Base-by-base conservation (phyloP, 2,797 vertebrate genomes). In the Lutra lutra region DNA sequence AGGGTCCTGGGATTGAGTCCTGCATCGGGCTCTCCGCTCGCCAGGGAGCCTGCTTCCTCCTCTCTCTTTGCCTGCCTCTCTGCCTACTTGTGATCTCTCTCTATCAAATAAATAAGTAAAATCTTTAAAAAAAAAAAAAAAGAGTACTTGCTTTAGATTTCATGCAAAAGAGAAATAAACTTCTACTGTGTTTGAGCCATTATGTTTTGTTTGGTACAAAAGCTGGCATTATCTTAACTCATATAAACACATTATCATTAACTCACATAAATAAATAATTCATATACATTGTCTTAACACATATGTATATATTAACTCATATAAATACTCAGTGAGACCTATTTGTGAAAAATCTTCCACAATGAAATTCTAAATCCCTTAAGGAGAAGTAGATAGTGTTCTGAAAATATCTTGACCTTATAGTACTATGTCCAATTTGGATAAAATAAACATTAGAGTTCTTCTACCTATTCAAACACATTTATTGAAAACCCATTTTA, bases 301-400 rank as follows among this genome's bases (percentile, higher is more conserved):
- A 29, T 25, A 43, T 29, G 46, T 17, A 77, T 80, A 75, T 72
- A 29, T 78, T 92, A 82, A 85, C 27, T 94, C 23, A 73, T 54
- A 90, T 15, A 83, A 86, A 86, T 64, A 75, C 7, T 38, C 27
- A 51, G 58, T n/a, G 46, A 43, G 27, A 91, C 25, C 60, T 73
- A 29, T 32, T 75, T 88, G n/a, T 88, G 32, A 73, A 86, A 93
- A 78, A 78, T 68, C 29, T 23, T 91, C 62, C 15, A 75, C 12
- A 38, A 25, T 85, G 43, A 89, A 94, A 96, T 72, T 58, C 60
- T 77, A 35, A 94, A 72, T 68, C 86, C 43, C 9, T 86, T 86
- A 92, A 48, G 29, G 79, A 87, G 43, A 88, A 91, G 48, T 20
- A 79, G 15, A 18, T 18, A 62, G 40, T 66, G 11, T 8, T 89